Evolutionary conservation across 2,797 vertebrate species (phyloP), one percentile per base, ranked within the genome.

Genomic region (Amazona ochrocephala): DNA sequence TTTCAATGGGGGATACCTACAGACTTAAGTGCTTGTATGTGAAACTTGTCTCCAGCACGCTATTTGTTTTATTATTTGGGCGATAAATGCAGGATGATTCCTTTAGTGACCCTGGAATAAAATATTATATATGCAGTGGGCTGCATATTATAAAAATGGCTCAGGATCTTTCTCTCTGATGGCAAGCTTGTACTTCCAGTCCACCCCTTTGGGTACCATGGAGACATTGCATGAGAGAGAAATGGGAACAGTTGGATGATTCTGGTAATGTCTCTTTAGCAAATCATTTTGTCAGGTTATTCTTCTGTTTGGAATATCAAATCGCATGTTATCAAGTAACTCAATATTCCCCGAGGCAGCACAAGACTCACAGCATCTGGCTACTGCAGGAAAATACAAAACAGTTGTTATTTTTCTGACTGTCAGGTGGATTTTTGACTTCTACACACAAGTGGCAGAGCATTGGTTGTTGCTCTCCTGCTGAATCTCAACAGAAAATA

Each of bases 271-370:
- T 90, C 92, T 79, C 79, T 81, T 87, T 47, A 91, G 76, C 79
- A 92, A 93, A 91, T 73, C 22, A 58, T 76, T 91, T 91, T 94
- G 73, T 90, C 79, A 70, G 87, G 84, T 72, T 95, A 85, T 94
- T 94, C 89, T 95, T 92, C 91, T 95, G 70, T 90, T 91, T 91
- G 83, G 76, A 94, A 88, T 90, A 95, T 92, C 84, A 87, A 91
- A 89, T 96, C 89, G 24, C 8, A 37, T 30, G 22, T 80, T 95
- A 92, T 77, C 64, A 70, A 86, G 58, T 75, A 87, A 80, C 41
- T 75, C 86, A 30, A 75, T 93, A 67, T 76, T 81, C 60, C 66
- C 66, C 1, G 10, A 91, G 67, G 66, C 79, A 48, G 53, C 70
- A 56, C 24, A 81, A 93, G 91, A 78, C 94, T 91, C 70, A 73